phyloP scores from a whole-genome alignment of 2,888 invertebrate genomes.

The Thymelicus lineola region DNA sequence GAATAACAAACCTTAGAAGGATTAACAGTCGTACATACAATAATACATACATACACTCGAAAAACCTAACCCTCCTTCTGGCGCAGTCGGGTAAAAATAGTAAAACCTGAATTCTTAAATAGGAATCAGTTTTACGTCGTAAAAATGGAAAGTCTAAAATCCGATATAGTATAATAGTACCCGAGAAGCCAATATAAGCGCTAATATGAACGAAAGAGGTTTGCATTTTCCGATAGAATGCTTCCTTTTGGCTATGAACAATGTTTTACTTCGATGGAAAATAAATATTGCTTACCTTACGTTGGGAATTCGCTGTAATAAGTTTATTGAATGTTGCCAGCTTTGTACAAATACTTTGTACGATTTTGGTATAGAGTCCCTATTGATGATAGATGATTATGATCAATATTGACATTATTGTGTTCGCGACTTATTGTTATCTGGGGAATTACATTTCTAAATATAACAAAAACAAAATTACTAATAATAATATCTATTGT shows the following conservation, averaged over 20 bases:
- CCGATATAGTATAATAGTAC: slow-evolving; percentile 14
- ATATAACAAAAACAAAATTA: too few relatives aligned
- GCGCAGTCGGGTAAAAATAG: too few relatives aligned
- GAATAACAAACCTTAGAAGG: too few relatives aligned
- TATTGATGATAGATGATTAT: background rate
- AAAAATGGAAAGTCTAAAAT: slow-evolving; percentile 23
- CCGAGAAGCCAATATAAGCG: slow-evolving; percentile 23
- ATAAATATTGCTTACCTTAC: slow-evolving; percentile 41
- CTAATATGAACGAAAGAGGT: slow-evolving; percentile 35
- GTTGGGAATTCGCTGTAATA: slow-evolving; percentile 20
- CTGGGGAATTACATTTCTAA: too few relatives aligned
- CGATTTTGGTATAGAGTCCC: background rate
- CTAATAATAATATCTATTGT: too few relatives aligned
- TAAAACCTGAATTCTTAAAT: background rate
- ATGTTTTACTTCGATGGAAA: slow-evolving; percentile 46
- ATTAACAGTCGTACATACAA: too few relatives aligned
- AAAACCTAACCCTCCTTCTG: too few relatives aligned
- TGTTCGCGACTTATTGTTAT: too few relatives aligned
- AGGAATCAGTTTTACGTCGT: background rate
- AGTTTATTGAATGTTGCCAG: slow-evolving; percentile 4
- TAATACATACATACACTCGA: too few relatives aligned
- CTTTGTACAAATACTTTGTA: slow-evolving; percentile 9
- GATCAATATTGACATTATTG: background rate
- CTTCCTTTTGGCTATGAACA: slow-evolving; percentile 49
- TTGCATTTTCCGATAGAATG: slow-evolving; percentile 52